These are phyloP conservation scores for Eupithecia centaureata DNA, from an alignment of 2,888 invertebrate genomes.

Conservation along the genomic window DNA sequence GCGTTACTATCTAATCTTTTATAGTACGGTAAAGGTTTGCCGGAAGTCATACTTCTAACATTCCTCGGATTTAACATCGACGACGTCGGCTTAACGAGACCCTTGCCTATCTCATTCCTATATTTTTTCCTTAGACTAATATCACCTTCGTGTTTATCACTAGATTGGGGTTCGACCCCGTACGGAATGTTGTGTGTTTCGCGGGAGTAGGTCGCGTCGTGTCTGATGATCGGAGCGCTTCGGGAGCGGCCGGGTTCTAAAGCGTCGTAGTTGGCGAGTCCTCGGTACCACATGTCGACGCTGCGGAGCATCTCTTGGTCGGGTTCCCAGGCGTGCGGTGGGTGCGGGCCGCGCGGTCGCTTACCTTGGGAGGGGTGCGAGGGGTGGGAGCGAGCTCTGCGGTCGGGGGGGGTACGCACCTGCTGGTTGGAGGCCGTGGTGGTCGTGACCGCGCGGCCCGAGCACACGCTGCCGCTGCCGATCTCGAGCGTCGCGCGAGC, in stretches of 20 bases:
- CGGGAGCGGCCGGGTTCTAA: slow-evolving; percentile 15
- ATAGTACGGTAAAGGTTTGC: slow-evolving; percentile 41
- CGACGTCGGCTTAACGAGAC: slow-evolving; percentile 52
- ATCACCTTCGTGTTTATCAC: slow-evolving; percentile 51
- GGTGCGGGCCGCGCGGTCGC: slow-evolving; percentile 53
- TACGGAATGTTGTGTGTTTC: slow-evolving; percentile 13
- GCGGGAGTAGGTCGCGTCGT: not conserved
- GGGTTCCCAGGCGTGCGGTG: slow-evolving; percentile 38
- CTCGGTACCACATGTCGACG: slow-evolving; percentile 58
- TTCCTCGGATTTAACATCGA: slow-evolving; percentile 62
- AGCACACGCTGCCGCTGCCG: slow-evolving; percentile 78
- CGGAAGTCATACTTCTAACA: slow-evolving; percentile 65
- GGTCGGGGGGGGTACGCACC: slow-evolving; percentile 67
- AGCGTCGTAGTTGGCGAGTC: slow-evolving; percentile 46
- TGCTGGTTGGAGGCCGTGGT: slow-evolving; percentile 82
- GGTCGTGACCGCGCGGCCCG: slow-evolving; percentile 82
- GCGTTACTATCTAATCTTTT: slow-evolving; percentile 30
- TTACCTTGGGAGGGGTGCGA: slow-evolving; percentile 32
- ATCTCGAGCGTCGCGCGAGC: slow-evolving; percentile 82
- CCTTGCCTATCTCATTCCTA: slow-evolving; percentile 53
- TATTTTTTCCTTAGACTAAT: slow-evolving; percentile 55
- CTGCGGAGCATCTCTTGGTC: slow-evolving; percentile 41
- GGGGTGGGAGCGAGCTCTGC: slow-evolving; percentile 20
- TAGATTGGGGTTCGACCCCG: slow-evolving; percentile 40
- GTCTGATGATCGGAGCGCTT: slow-evolving; percentile 15